Evolutionary conservation across 2,113 vertebrate genomes (phyloP).

Genomic region (Plectropomus leopardus): DNA sequence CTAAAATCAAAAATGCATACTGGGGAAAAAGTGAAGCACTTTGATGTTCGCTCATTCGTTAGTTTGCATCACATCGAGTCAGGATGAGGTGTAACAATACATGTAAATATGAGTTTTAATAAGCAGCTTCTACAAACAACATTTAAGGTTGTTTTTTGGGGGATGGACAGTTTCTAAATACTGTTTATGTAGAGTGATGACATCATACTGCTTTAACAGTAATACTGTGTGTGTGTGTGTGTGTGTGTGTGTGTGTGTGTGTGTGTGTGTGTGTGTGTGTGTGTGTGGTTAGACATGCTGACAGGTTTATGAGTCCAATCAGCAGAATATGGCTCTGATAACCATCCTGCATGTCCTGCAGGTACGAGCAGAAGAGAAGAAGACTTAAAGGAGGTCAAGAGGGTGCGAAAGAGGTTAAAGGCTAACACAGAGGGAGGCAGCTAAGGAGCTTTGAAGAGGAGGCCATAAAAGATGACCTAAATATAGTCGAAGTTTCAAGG

Average conservation of each 20-base stretch:
- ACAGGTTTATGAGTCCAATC: conserved; percentile 17
- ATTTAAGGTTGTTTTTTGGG: too few relatives aligned
- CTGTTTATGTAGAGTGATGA: neutral
- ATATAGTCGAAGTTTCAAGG: conserved; percentile 57
- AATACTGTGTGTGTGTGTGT: neutral
- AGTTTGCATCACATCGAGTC: too few relatives aligned
- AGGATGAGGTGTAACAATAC: too few relatives aligned
- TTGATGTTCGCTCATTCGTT: too few relatives aligned
- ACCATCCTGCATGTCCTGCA: neutral
- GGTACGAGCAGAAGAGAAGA: neutral
- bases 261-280: too few relatives aligned
- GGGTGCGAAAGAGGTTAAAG: conserved; percentile 21
- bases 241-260: too few relatives aligned
- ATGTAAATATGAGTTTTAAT: too few relatives aligned
- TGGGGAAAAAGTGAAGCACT: too few relatives aligned
- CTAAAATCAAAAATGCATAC: too few relatives aligned
- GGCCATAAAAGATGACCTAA: conserved; percentile 39
- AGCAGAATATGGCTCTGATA: conserved; percentile 10
- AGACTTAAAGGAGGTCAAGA: conserved; percentile 23
- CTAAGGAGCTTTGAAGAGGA: neutral
- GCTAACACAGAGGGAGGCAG: conserved; percentile 3
- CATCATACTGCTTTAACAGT: neutral
- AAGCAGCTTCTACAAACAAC: too few relatives aligned
- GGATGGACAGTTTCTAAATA: neutral
- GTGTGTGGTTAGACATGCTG: neutral